Base-by-base conservation (phyloP, 2,797 vertebrate genomes). In the Lycodopsis pacificus region DNA sequence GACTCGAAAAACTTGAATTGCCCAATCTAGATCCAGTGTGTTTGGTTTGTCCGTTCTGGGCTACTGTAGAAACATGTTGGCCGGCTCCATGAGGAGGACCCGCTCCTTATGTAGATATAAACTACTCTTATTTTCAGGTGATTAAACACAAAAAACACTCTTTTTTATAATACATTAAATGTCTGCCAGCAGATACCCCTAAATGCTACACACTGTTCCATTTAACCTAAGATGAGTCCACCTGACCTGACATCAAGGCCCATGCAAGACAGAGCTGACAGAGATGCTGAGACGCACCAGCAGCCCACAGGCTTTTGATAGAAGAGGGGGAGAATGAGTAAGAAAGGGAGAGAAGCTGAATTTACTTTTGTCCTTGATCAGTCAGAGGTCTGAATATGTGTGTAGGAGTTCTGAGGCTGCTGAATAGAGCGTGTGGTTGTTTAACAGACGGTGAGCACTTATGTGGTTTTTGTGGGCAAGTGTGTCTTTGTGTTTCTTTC, bases 291-390 rank as follows among this genome's bases (percentile, higher is more conserved):
- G 71, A 63, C 20, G 19, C 51, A 38, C 42, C 71, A 25, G 7
- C 48, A 66, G 65, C 54, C 76, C 25, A 49, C 64, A 66, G 64
- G 51, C 69, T 67, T 68, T 77, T 80, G 54, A 83, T 42, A 15
- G 22, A 27, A 34, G 69, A 79, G 53, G 34, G 49, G 27, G 36
- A 53, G 65, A 63, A 56, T 10, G 53, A 80, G 59, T 17, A 25
- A 62, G 70, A 81, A 42, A 17, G 15, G 44, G 32, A 68, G 51
- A 66, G 38, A 77, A 71, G 40, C 53, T 68, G 46, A 30, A 42
- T 73, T 51, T 51, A 46, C 4, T 65, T 77, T 51, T 73, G 78
- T 84, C 62, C 66, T 79, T 79, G 62, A 83, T 86, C 69, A 74
- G 48, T 65, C 76, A 44, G 32, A 72, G 67, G 40, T 72, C 56